Evolutionary conservation across 1,140 invertebrate genomes (phyloP).

Genomic region (Drosophila punjabiensis): DNA sequence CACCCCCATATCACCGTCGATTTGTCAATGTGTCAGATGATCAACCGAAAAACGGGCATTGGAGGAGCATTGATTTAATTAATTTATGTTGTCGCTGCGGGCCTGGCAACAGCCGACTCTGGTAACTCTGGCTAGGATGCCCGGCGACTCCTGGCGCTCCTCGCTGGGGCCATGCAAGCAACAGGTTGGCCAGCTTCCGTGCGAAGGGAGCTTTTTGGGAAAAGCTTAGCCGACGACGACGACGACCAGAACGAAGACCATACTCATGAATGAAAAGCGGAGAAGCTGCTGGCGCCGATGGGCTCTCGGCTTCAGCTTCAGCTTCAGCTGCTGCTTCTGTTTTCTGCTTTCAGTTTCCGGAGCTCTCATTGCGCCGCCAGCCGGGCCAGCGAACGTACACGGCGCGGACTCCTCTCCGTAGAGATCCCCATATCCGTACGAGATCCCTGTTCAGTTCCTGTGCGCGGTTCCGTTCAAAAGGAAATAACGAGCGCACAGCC

Average conservation of each 20-base stretch:
- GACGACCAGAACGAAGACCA: conserved; percentile 2
- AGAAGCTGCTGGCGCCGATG: conserved; percentile 24
- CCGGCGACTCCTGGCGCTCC: conserved; percentile 21
- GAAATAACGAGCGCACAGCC: conserved; percentile 24
- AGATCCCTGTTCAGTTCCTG: conserved; percentile 22
- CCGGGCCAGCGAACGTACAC: conserved; percentile 75
- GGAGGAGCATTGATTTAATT: conserved; percentile 79
- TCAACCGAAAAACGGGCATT: conserved; percentile 35
- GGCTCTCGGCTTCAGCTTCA: conserved; percentile 33
- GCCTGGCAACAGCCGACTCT: conserved; percentile 62
- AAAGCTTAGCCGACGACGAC: conserved; percentile 47
- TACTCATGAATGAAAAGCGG: conserved; percentile 75
- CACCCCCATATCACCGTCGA: conserved; percentile 20
- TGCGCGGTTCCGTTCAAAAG: conserved; percentile 35
- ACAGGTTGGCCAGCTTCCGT: conserved; percentile 69
- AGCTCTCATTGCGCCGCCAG: conserved; percentile 73
- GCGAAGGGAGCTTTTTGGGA: conserved; percentile 40
- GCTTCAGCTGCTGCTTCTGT: conserved; percentile 33
- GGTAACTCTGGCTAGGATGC: conserved; percentile 59
- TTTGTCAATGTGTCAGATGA: conserved; percentile 78
- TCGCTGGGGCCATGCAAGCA: conserved; percentile 52
- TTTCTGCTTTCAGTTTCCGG: conserved; percentile 39
- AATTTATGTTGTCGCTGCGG: conserved; percentile 69
- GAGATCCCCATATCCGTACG: conserved; percentile 18
- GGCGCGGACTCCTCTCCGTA: conserved; percentile 40